These are phyloP conservation scores for Xiphias gladius DNA, from an alignment of 2,113 vertebrate species.

Conservation along the genomic window DNA sequence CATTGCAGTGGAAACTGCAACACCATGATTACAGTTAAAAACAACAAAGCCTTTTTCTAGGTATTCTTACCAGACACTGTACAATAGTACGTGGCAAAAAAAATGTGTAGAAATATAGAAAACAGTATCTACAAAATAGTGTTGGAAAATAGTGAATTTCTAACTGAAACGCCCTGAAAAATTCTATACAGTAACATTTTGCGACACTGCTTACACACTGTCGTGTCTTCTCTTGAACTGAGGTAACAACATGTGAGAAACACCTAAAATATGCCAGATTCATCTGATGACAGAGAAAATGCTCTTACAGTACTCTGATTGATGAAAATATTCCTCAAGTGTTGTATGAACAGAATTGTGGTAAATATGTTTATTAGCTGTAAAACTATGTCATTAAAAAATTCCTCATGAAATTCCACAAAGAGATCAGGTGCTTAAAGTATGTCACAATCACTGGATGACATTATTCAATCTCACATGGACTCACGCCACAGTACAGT, in stretches of 20 bases:
- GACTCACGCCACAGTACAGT: neutral
- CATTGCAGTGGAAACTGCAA: no score
- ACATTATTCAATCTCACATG: constrained; percentile 8
- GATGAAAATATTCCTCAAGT: neutral
- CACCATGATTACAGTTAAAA: neutral
- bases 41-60: neutral
- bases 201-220: neutral
- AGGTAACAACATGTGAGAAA: neutral
- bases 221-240: neutral
- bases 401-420: neutral
- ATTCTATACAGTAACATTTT: neutral
- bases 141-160: neutral
- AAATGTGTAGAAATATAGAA: no score
- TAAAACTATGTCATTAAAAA: constrained; percentile 1
- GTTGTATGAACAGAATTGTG: neutral
- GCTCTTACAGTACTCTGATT: neutral
- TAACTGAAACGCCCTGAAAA: neutral
- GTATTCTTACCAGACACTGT: neutral
- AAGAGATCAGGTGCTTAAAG: constrained; percentile 4
- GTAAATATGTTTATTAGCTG: neutral
- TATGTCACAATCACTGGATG: neutral
- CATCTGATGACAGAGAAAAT: neutral
- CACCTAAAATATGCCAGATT: neutral
- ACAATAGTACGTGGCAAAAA: no score
- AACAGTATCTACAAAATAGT: neutral